Conservation (phyloP, 2,888 invertebrate species). For the Spicauda simplicius region DNA sequence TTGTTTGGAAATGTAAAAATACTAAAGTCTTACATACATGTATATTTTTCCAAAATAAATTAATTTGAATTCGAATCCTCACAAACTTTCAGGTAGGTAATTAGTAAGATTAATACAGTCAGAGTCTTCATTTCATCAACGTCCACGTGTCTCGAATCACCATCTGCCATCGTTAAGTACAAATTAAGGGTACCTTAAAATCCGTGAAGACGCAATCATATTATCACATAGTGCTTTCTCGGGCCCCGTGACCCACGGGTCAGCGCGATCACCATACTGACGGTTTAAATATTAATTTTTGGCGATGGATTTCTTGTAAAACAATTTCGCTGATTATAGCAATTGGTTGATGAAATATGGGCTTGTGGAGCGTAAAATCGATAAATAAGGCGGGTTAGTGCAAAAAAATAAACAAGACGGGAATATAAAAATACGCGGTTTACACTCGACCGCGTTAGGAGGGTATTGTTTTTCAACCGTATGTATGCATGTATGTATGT, state of each 20-base stretch:
- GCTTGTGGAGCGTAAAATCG: conserved; percentile 26
- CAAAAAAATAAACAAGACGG: background rate
- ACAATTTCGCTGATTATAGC: conserved; percentile 34
- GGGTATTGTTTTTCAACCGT: too few species aligned
- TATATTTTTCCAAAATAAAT: too few species aligned
- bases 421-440: background rate
- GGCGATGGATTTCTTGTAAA: conserved; percentile 36
- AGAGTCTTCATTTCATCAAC: background rate
- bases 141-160: background rate
- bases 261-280: conserved; percentile 27
- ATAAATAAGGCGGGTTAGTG: conserved; percentile 16
- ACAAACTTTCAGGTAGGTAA: too few species aligned
- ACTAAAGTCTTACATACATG: too few species aligned
- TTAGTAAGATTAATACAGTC: too few species aligned
- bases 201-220: conserved; percentile 30
- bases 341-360: conserved; percentile 29
- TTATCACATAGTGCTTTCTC: conserved; percentile 32
- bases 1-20: too few species aligned
- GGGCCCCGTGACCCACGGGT: conserved; percentile 38
- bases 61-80: too few species aligned
- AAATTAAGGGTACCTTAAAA: conserved; percentile 29
- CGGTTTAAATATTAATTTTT: conserved; percentile 36
- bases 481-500: too few species aligned
- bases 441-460: too few species aligned
- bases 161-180: conserved; percentile 28